Evolutionary conservation across 2,888 invertebrate genomes (phyloP).

Genomic region (Andrena dorsata): DNA sequence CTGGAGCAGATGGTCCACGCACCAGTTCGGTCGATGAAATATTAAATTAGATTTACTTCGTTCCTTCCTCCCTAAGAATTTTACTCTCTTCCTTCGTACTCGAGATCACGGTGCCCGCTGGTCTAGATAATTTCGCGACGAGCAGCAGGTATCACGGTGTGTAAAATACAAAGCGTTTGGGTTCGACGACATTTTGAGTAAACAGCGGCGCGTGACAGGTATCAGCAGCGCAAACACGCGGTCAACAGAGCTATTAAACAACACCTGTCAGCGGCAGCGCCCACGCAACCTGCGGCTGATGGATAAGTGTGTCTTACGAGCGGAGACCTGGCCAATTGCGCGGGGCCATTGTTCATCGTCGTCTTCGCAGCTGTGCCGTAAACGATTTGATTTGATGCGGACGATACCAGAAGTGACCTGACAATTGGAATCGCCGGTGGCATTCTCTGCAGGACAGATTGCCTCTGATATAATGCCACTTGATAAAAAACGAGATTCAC

Average conservation of each 20-base stretch:
- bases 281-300: conserved; percentile 61
- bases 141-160: not conserved
- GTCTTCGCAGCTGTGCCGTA: conserved; percentile 46
- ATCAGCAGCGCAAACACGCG: conserved; percentile 60
- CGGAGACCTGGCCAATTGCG: conserved; percentile 48
- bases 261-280: conserved; percentile 61
- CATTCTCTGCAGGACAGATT: not conserved
- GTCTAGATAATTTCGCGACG: not conserved
- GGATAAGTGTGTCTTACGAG: conserved; percentile 70
- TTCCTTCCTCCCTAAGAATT: not conserved
- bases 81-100: not conserved
- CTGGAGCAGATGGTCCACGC: not conserved
- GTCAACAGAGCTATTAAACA: conserved; percentile 68
- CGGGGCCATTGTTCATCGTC: conserved; percentile 63
- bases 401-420: conserved; percentile 18
- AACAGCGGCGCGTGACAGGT: conserved; percentile 59
- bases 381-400: conserved; percentile 41
- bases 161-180: conserved; percentile 24
- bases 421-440: conserved; percentile 47
- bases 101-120: not conserved
- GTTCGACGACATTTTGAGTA: conserved; percentile 61
- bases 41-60: not conserved
- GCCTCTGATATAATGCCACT: not conserved
- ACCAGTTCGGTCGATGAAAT: not conserved
- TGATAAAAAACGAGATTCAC: not conserved